phyloP scores from a whole-genome alignment of 2,113 vertebrate genomes.

The Pipa parva region DNA sequence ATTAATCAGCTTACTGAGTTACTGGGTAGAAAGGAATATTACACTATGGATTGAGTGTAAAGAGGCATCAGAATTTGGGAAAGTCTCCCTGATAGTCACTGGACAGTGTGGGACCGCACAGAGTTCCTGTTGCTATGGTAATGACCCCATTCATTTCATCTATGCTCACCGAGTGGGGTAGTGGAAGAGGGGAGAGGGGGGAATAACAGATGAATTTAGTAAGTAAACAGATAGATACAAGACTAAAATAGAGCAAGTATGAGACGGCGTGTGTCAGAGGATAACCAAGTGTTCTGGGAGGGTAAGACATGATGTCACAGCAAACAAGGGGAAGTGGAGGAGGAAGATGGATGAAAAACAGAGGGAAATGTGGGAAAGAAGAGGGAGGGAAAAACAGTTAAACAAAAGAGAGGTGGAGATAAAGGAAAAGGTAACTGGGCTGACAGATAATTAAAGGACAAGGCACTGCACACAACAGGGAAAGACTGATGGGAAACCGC shows the following conservation, averaged over 20 bases:
- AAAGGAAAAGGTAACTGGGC: background rate
- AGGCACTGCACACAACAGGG: too few relatives aligned
- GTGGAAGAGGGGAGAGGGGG: background rate
- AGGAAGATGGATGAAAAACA: background rate
- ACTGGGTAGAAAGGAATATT: too few relatives aligned
- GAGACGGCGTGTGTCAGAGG: too few relatives aligned
- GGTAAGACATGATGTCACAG: background rate
- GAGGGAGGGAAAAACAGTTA: background rate
- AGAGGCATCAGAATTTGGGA: too few relatives aligned
- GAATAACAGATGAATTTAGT: background rate
- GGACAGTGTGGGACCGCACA: constrained; percentile 11
- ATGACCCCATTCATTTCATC: constrained; percentile 29
- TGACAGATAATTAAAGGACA: too few relatives aligned
- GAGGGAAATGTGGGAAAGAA: background rate
- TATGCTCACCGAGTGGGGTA: background rate
- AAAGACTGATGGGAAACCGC: too few relatives aligned
- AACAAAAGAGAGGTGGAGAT: background rate
- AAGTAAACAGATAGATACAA: background rate
- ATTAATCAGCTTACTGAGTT: too few relatives aligned
- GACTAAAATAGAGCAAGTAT: background rate
- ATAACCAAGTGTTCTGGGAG: too few relatives aligned
- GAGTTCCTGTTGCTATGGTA: constrained; percentile 27
- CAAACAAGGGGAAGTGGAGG: background rate
- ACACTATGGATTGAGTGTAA: too few relatives aligned
- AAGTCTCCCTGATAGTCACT: constrained; percentile 9